These are phyloP conservation scores for Agrilus cyanescens DNA, from an alignment of 2,888 invertebrate species.

Conservation along the genomic window DNA sequence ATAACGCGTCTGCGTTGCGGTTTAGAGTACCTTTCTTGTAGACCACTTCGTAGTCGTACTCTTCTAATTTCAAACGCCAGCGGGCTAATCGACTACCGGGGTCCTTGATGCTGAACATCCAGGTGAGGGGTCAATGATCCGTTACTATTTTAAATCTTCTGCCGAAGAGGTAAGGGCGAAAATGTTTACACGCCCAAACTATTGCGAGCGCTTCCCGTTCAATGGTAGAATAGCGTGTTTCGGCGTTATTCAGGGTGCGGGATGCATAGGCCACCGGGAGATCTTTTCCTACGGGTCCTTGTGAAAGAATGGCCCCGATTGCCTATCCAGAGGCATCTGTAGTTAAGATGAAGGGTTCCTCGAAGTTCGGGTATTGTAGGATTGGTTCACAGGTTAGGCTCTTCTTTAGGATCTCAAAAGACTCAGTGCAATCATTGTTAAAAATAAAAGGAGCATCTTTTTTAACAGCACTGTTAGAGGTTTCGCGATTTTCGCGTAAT, in stretches of 20 bases:
- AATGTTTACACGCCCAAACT: conserved; percentile 14
- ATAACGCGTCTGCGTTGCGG: conserved; percentile 9
- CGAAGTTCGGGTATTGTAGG: conserved; percentile 17
- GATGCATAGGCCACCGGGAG: conserved; percentile 14
- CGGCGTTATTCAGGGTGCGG: conserved; percentile 11
- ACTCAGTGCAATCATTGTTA: not conserved
- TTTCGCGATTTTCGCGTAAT: conserved; percentile 15
- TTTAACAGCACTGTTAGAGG: conserved; percentile 7
- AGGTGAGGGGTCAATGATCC: conserved; percentile 13
- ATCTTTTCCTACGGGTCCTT: conserved; percentile 14
- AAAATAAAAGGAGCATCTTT: not conserved
- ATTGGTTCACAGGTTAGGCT: conserved; percentile 11
- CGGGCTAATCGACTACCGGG: no score
- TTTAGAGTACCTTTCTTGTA: conserved; percentile 9
- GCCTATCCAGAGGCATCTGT: conserved; percentile 16
- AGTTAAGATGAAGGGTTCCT: conserved; percentile 15
- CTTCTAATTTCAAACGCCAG: not conserved
- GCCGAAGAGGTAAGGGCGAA: conserved; percentile 14
- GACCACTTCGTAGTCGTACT: conserved; percentile 5
- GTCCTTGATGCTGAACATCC: conserved; percentile 2
- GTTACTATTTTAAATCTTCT: conserved; percentile 8
- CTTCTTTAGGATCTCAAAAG: conserved; percentile 3
- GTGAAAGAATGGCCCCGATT: conserved; percentile 16
- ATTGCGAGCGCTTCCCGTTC: conserved; percentile 16
- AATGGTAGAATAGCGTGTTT: conserved; percentile 12